phyloP scores from a whole-genome alignment of 2,797 vertebrate genomes.

The Enteromius anoplus region DNA sequence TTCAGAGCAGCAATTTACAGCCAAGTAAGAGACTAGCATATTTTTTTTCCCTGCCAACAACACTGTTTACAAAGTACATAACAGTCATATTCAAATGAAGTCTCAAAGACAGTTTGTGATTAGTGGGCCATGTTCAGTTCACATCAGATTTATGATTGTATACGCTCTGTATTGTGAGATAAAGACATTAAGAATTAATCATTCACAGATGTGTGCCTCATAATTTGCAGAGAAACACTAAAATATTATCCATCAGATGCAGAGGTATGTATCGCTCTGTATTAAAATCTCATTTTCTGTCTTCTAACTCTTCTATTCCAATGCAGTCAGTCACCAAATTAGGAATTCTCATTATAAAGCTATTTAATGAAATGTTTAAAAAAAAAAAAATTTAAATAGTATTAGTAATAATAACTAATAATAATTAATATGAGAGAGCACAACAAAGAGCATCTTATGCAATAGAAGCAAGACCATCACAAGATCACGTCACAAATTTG shows the following conservation, averaged over 20 bases:
- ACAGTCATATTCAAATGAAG: constrained; percentile 34
- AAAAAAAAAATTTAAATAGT: background rate
- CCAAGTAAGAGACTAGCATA: constrained; percentile 29
- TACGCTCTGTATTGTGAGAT: constrained; percentile 23
- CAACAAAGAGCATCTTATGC: no score
- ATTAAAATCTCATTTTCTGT: constrained; percentile 10
- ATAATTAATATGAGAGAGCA: background rate
- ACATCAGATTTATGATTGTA: constrained; percentile 30
- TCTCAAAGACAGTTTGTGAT: constrained; percentile 41
- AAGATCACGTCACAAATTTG: background rate
- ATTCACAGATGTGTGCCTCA: constrained; percentile 37
- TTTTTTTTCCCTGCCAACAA: constrained; percentile 18
- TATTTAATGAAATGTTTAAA: background rate
- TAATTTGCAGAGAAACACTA: constrained; percentile 25
- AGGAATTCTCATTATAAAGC: background rate
- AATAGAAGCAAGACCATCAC: background rate
- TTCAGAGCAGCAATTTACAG: constrained; percentile 37
- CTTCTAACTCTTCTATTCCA: background rate
- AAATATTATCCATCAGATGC: constrained; percentile 27
- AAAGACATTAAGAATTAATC: constrained; percentile 35
- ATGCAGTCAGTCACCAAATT: background rate
- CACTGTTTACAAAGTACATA: constrained; percentile 31
- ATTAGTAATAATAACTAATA: background rate
- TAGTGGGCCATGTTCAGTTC: constrained; percentile 32
- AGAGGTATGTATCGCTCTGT: constrained; percentile 19